phyloP scores from a whole-genome alignment of 2,888 invertebrate species.

The Drosophila rellima region DNA sequence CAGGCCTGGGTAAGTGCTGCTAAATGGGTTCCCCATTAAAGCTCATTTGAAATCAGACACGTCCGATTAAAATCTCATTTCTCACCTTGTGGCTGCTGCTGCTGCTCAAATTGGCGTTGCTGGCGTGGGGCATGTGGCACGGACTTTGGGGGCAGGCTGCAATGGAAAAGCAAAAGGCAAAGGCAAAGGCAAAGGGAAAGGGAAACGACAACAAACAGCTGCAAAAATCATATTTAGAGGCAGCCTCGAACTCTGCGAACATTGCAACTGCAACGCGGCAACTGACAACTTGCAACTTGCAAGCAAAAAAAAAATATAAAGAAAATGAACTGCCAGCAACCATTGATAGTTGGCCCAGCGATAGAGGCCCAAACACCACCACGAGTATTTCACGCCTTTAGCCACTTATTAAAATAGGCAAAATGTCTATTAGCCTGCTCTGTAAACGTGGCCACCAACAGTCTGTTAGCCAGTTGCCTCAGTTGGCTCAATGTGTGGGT shows the following conservation, averaged over 20 bases:
- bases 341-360: slow-evolving; percentile 65
- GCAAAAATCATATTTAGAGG: slow-evolving; percentile 73
- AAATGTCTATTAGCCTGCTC: slow-evolving; percentile 72
- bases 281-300: slow-evolving; percentile 33
- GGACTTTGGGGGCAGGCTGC: neutral
- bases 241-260: slow-evolving; percentile 17
- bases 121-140: slow-evolving; percentile 9
- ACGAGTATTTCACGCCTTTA: slow-evolving; percentile 81
- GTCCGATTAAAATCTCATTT: slow-evolving; percentile 86
- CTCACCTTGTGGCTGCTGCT: slow-evolving; percentile 84
- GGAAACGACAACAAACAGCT: slow-evolving; percentile 69
- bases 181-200: neutral
- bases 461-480: slow-evolving; percentile 2
- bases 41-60: slow-evolving; percentile 86
- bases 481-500: slow-evolving; percentile 43
- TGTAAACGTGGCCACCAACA: slow-evolving; percentile 49
- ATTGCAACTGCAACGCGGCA: slow-evolving; percentile 35
- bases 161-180: neutral
- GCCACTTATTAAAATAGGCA: slow-evolving; percentile 82
- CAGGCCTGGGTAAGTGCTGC: slow-evolving; percentile 66
- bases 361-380: slow-evolving; percentile 55
- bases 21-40: slow-evolving; percentile 86
- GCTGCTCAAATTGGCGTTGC: slow-evolving; percentile 67
- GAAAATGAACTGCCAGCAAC: slow-evolving; percentile 8
- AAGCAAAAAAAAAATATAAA: neutral